These are phyloP conservation scores for Metalampra italica DNA, from an alignment of 2,888 invertebrate species.

Conservation along the genomic window DNA sequence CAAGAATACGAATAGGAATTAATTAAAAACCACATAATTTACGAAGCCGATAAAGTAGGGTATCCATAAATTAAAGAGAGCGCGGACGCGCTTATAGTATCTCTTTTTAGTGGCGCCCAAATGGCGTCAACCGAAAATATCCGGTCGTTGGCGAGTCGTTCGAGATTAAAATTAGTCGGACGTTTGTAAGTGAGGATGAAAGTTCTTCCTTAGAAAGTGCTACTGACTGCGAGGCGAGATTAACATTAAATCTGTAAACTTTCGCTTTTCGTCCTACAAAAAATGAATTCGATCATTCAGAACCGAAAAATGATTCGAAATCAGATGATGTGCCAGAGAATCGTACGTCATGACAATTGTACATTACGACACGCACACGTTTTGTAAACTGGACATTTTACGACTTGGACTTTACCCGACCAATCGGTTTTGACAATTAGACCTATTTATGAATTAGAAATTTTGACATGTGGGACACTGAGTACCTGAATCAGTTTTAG, in stretches of 20 bases:
- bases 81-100: conserved; percentile 43
- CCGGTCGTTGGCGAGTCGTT: conserved; percentile 52
- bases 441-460: no score
- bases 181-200: conserved; percentile 34
- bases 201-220: conserved; percentile 32
- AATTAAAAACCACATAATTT: conserved; percentile 46
- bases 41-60: conserved; percentile 46
- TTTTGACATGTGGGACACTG: no score
- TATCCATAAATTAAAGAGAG: conserved; percentile 60
- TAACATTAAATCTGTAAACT: background rate
- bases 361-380: no score
- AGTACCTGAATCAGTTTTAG: no score
- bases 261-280: background rate
- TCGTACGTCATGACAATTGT: no score
- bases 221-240: background rate
- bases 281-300: background rate
- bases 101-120: conserved; percentile 57
- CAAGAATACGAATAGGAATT: conserved; percentile 17
- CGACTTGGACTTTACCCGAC: no score
- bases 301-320: no score
- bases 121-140: conserved; percentile 64
- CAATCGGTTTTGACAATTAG: no score
- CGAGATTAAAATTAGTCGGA: conserved; percentile 63
- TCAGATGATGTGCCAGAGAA: no score
- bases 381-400: no score